Conservation (phyloP, 2,888 invertebrate genomes). For the Harpalus rufipes region DNA sequence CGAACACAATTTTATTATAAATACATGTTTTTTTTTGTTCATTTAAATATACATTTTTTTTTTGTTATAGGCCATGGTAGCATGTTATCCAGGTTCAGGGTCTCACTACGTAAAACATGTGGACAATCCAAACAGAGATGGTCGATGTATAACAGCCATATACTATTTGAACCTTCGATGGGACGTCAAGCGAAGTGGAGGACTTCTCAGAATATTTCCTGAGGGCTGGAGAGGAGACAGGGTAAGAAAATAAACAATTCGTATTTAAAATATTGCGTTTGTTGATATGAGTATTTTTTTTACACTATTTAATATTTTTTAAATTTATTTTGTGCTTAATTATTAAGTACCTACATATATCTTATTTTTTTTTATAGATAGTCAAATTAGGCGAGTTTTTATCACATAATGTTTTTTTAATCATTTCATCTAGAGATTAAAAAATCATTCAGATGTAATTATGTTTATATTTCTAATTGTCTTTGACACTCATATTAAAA, state of each 20-base stretch:
- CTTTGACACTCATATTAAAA: background rate
- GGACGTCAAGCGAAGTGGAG: conserved; percentile 91
- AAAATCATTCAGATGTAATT: background rate
- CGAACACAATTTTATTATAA: too few relatives aligned
- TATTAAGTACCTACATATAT: background rate
- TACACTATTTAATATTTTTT: background rate
- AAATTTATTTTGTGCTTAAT: background rate
- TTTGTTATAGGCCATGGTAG: conserved; percentile 94
- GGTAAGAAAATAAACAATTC: conserved; percentile 75
- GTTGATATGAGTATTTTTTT: background rate
- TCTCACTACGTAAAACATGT: conserved; percentile 98
- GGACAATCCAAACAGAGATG: conserved; percentile 98
- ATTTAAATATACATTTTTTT: too few relatives aligned
- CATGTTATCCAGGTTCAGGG: conserved; percentile 97
- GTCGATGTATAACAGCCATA: conserved; percentile 97
- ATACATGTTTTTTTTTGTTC: too few relatives aligned
- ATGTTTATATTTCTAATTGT: background rate
- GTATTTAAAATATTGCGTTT: background rate
- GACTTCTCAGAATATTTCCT: conserved; percentile 94
- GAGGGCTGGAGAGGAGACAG: conserved; percentile 87
- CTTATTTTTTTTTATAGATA: too few relatives aligned
- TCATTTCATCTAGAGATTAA: background rate
- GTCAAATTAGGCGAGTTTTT: background rate
- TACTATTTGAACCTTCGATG: conserved; percentile 98
- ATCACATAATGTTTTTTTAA: background rate